Conservation (phyloP, 2,797 vertebrate genomes). For the Trematomus bernacchii region DNA sequence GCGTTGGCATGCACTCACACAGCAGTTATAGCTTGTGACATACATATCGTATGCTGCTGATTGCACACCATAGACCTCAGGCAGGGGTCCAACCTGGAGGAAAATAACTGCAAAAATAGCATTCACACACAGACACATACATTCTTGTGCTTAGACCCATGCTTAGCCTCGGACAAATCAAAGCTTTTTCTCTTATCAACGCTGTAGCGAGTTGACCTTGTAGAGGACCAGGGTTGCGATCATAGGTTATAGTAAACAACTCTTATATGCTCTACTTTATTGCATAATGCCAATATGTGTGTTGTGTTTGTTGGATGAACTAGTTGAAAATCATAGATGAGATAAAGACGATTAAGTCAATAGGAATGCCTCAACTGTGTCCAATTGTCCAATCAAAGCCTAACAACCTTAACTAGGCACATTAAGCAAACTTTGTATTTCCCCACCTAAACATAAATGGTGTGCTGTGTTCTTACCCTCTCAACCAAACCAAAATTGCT, state of each 20-base stretch:
- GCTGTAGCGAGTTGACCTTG: background rate
- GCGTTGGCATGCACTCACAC: conserved; percentile 16
- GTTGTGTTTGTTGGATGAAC: background rate
- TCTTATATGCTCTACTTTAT: background rate
- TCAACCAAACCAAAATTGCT: too few species aligned
- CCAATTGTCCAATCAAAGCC: background rate
- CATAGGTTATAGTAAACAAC: background rate
- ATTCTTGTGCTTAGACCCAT: conserved; percentile 21
- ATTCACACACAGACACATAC: conserved; percentile 46
- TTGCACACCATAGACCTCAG: conserved; percentile 42
- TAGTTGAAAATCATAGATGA: background rate
- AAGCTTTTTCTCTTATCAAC: background rate
- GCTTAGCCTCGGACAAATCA: conserved; percentile 21
- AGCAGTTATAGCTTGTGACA: conserved; percentile 31
- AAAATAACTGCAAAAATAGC: conserved; percentile 57
- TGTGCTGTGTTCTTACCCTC: too few species aligned
- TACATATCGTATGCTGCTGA: conserved; percentile 39
- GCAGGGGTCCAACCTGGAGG: conserved; percentile 49
- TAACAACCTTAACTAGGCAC: background rate
- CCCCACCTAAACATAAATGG: too few species aligned
- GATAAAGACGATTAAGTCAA: background rate
- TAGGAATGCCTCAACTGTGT: background rate
- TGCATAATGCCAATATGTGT: background rate
- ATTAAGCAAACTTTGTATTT: background rate
- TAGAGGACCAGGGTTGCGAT: conserved; percentile 16